Conservation (phyloP, 2,888 invertebrate species). For the Yponomeuta evonymella region DNA sequence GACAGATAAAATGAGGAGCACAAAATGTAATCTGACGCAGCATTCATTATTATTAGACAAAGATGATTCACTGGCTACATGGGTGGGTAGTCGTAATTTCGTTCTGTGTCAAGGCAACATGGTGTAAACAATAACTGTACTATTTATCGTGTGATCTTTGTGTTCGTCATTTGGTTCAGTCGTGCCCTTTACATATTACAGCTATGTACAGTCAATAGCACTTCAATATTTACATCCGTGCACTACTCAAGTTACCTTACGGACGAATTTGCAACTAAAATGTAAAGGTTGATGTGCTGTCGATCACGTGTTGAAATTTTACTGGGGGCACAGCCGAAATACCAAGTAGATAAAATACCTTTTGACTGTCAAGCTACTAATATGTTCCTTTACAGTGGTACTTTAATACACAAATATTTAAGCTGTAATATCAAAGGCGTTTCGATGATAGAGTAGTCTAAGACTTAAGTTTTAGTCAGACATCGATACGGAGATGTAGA, state of each 20-base stretch:
- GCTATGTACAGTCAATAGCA: too few relatives aligned
- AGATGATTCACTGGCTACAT: conserved; percentile 6
- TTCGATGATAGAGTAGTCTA: conserved; percentile 17
- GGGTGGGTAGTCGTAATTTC: conserved; percentile 5
- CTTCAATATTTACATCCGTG: too few relatives aligned
- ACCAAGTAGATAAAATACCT: too few relatives aligned
- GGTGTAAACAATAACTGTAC: not conserved
- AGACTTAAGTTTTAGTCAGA: conserved; percentile 20
- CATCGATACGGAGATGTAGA: conserved; percentile 32
- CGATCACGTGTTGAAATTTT: too few relatives aligned
- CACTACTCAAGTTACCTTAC: too few relatives aligned
- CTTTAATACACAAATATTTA: not conserved
- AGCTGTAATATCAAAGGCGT: conserved; percentile 5
- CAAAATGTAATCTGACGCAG: not conserved
- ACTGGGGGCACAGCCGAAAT: too few relatives aligned
- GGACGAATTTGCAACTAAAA: too few relatives aligned
- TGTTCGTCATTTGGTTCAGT: conserved; percentile 3
- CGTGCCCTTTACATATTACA: not conserved
- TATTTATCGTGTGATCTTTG: conserved; percentile 7
- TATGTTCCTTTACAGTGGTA: too few relatives aligned
- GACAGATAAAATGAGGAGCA: conserved; percentile 7
- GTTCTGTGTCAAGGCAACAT: conserved; percentile 13
- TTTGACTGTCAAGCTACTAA: too few relatives aligned
- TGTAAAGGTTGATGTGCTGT: too few relatives aligned
- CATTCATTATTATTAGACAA: conserved; percentile 10